Base-by-base conservation (phyloP, 2,113 vertebrate species). In the Desmodus rotundus region DNA sequence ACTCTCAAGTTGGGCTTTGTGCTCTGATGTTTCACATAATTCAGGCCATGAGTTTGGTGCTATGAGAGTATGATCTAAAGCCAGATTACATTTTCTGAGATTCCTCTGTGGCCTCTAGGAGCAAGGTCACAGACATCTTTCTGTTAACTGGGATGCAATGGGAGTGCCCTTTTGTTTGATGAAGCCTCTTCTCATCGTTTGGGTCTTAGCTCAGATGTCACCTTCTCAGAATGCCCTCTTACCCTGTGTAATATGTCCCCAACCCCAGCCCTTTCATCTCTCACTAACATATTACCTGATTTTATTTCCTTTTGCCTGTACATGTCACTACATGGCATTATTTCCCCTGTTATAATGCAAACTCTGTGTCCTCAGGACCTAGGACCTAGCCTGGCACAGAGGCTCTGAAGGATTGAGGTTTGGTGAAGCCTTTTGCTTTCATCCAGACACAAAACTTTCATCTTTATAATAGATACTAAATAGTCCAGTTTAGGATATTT, bases 131-230 rank as follows among this genome's bases (percentile, higher is more conserved):
- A 78, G 41, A 28, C 36, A 50, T 15, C 28, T 68, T 45, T 45
- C 73, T 31, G 0, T 45, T 36, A 26, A 61, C 45, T 4, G 19
- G 56, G 54, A 28, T 84, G 67, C 41, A 36, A 43, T 9, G 6
- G 20, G 26, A 83, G 4, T 7, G 26, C 17, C 5, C 41, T 72
- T 67, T 17, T 11, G 63, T 31, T 41, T 50, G 8, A 38, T 0
- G 0, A 67, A 63, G 31, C 15, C 9, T 73, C 58, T 72, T 56
- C n/a, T 61, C 41, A 13, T 6, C 4, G 8, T 80, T 63, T 31
- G 20, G 22, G 15, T 61, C 56, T 84, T 50, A 56, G 68, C 47
- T 36, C 68, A 50, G 5, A 38, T 12, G 13, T 24, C 47, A 19
- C 56, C 58, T 87, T 61, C 72, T 83, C 73, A 28, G 36, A 15